Evolutionary conservation across 2,113 vertebrate genomes (phyloP).

Genomic region (Dendrocopos noguchii): DNA sequence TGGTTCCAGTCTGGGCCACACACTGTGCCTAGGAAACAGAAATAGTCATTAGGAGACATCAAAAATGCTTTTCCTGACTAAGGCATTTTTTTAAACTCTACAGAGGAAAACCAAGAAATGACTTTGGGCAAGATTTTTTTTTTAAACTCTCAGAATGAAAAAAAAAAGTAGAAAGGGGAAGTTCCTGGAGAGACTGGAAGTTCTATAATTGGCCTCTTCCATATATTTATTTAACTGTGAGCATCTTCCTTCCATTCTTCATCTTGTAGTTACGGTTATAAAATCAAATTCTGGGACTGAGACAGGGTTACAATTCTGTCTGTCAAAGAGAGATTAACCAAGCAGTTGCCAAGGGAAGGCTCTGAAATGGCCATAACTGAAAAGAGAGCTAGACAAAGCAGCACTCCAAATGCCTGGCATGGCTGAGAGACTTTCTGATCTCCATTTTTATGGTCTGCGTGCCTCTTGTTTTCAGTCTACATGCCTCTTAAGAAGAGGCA

Average conservation of each 20-base stretch:
- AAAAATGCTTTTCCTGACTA: slow-evolving; percentile 31
- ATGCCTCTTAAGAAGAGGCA: not conserved
- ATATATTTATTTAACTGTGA: slow-evolving; percentile 43
- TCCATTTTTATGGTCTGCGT: not conserved
- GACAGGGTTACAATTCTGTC: not conserved
- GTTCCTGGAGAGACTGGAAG: not conserved
- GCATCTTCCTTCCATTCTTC: slow-evolving; percentile 51
- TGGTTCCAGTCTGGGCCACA: slow-evolving; percentile 48
- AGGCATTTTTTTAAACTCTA: not conserved
- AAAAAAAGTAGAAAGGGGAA: slow-evolving; percentile 26
- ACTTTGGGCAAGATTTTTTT: slow-evolving; percentile 19
- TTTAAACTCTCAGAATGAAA: not conserved
- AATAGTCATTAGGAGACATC: not conserved
- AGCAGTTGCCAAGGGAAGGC: not conserved
- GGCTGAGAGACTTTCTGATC: not conserved
- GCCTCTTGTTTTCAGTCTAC: not conserved
- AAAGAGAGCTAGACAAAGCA: not conserved
- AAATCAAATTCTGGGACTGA: not conserved
- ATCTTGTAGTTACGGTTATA: not conserved
- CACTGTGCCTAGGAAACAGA: not conserved
- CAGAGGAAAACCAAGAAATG: not conserved
- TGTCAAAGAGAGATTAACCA: not conserved
- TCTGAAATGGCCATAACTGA: not conserved
- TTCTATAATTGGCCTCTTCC: slow-evolving; percentile 25
- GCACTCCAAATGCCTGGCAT: not conserved